Evolutionary conservation across 1,140 invertebrate species (phyloP), one percentile per base, ranked within the genome.

Genomic region (Hesperophylax magnus): DNA sequence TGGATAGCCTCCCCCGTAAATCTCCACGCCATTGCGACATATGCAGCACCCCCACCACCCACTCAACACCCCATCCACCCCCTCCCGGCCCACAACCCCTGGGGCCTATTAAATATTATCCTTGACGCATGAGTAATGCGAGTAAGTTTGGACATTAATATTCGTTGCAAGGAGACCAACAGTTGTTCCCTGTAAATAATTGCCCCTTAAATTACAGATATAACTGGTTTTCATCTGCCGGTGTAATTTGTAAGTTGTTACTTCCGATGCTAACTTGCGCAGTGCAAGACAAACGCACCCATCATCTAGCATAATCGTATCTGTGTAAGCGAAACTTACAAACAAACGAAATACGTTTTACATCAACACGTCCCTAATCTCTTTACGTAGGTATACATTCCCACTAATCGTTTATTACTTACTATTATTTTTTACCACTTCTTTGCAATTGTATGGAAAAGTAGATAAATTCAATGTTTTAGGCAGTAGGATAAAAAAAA

Each of bases 141-240:
- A 7, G 52, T 69, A 83, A 83, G 82, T 83, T 83, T 81, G 77
- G 76, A 81, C 82, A 83, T 83, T 83, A 83, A 83, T 83, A 83
- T 81, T 81, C 82, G 82, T 83, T 83, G 76, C 61, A 39, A 60
- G 20, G 82, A 77, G 27, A 53, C 79, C 79, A 72, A 79, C 82
- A 81, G 79, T 83, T 81, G 79, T 78, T 81, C 82, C 81, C 79
- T 83, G 71, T 83, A 81, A 83, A 83, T 83, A 83, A 83, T 83
- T 81, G 72, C 76, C 79, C 79, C 67, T 78, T 81, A 81, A 83
- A 83, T 83, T 83, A 79, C 79, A 78, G 71, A 83, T 78, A 69
- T 72, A 83, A 77, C 79, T 79, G 79, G 74, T 79, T 79, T 69
- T 22, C 77, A 34, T 79, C 77, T 69, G 65, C 18, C 39, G n/a